phyloP scores from a whole-genome alignment of 2,888 invertebrate genomes.

The Caenorhabditis angaria region DNA sequence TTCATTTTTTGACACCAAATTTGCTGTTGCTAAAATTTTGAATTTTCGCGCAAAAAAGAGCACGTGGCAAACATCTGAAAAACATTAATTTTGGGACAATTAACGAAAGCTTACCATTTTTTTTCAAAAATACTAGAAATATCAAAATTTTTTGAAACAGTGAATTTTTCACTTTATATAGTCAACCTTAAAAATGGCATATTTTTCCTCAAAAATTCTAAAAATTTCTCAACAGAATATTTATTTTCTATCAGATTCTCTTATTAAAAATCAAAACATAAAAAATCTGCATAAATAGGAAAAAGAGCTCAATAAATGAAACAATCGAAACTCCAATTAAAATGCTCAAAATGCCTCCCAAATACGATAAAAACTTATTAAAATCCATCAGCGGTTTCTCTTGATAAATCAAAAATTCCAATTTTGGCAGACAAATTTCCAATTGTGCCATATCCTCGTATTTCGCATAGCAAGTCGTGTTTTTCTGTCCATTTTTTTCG shows the following conservation, averaged over 20 bases:
- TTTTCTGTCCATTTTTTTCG: slow-evolving; percentile 7
- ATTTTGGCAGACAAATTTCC: slow-evolving; percentile 21
- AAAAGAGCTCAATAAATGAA: slow-evolving; percentile 52
- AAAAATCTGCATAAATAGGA: slow-evolving; percentile 34
- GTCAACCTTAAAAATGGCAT: too few species aligned
- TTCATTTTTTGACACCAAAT: too few species aligned
- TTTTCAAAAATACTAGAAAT: too few species aligned
- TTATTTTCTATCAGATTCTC: slow-evolving; percentile 10
- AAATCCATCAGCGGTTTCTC: slow-evolving; percentile 45
- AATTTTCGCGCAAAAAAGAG: too few species aligned
- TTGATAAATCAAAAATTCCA: slow-evolving; percentile 33
- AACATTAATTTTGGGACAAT: too few species aligned
- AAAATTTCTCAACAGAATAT: too few species aligned
- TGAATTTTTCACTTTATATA: too few species aligned
- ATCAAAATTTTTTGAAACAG: too few species aligned
- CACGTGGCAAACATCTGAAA: too few species aligned
- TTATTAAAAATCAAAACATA: slow-evolving; percentile 32
- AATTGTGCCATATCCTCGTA: slow-evolving; percentile 34
- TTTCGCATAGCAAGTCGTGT: slow-evolving; percentile 26
- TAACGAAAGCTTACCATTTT: too few species aligned
- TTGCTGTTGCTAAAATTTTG: too few species aligned
- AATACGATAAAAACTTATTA: slow-evolving; percentile 43
- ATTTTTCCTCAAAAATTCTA: too few species aligned
- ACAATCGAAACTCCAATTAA: slow-evolving; percentile 53
- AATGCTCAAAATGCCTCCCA: slow-evolving; percentile 54